Percentiles rank a stretch among this genome's conserved stretches.
Conservation (phyloP, 2,888 invertebrate species). For the Stenchaetothrips biformis region DNA sequence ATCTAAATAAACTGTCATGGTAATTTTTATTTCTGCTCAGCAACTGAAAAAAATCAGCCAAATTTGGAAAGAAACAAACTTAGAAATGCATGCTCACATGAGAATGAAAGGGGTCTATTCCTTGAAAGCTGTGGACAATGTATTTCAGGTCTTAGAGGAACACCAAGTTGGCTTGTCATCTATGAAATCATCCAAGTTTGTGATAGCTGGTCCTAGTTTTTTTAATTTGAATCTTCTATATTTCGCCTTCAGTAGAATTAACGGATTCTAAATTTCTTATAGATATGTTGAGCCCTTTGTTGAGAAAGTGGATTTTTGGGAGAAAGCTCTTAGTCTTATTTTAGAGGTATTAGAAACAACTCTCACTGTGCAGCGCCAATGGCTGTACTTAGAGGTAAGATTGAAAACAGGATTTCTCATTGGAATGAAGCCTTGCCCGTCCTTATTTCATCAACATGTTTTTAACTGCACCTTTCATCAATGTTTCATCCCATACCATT, state of each 20-base stretch:
- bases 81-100: slow-evolving; percentile 67
- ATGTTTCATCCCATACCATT: not conserved
- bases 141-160: slow-evolving; percentile 74
- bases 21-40: slow-evolving; percentile 40
- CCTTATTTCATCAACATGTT: not conserved
- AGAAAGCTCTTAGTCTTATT: slow-evolving; percentile 73
- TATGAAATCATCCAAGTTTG: slow-evolving; percentile 73
- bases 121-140: slow-evolving; percentile 72
- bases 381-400: slow-evolving; percentile 71
- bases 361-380: slow-evolving; percentile 77
- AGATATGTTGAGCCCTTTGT: slow-evolving; percentile 78
- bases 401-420: not conserved
- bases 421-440: not conserved
- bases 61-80: slow-evolving; percentile 65
- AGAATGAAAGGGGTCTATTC: slow-evolving; percentile 57
- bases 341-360: slow-evolving; percentile 75
- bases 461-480: not conserved
- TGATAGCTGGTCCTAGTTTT: not conserved
- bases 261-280: not conserved
- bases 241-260: slow-evolving; percentile 28
- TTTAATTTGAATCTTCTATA: slow-evolving; percentile 24
- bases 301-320: slow-evolving; percentile 80
- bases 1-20: not conserved
- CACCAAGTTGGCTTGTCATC: slow-evolving; percentile 76
- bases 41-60: slow-evolving; percentile 66